Evolutionary conservation across 1,140 invertebrate genomes (phyloP).

Genomic region (Micrasema minimum): DNA sequence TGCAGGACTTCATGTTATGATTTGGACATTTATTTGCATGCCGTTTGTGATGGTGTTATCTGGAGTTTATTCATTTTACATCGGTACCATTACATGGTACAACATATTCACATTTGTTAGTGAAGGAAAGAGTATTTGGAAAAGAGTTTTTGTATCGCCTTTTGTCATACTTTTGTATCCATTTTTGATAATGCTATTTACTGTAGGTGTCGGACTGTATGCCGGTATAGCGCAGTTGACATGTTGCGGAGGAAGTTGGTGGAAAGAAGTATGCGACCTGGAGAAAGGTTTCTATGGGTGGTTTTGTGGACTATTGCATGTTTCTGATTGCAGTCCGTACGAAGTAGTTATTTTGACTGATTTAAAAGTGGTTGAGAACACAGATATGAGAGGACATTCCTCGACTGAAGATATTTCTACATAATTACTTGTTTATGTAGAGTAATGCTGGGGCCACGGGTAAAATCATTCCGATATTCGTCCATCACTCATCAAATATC

Average conservation of each 20-base stretch:
- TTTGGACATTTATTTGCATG: slow-evolving; percentile 74
- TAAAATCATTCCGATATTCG: slow-evolving; percentile 18
- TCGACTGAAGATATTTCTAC: slow-evolving; percentile 53
- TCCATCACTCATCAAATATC: slow-evolving; percentile 14
- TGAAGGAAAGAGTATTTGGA: slow-evolving; percentile 73
- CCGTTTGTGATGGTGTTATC: slow-evolving; percentile 75
- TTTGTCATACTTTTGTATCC: slow-evolving; percentile 78
- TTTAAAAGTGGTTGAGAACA: slow-evolving; percentile 52
- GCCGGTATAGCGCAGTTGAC: slow-evolving; percentile 76
- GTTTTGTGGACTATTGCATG: slow-evolving; percentile 74
- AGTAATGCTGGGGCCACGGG: slow-evolving; percentile 23
- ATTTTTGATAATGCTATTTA: slow-evolving; percentile 74
- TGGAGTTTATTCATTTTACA: slow-evolving; percentile 76
- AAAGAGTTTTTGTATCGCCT: slow-evolving; percentile 72
- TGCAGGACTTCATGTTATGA: slow-evolving; percentile 74
- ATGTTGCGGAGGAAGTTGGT: slow-evolving; percentile 75
- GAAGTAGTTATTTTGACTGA: slow-evolving; percentile 68
- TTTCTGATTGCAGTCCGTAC: slow-evolving; percentile 80
- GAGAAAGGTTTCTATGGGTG: slow-evolving; percentile 85
- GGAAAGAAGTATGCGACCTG: slow-evolving; percentile 76
- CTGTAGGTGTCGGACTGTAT: slow-evolving; percentile 74
- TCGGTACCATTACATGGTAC: slow-evolving; percentile 82
- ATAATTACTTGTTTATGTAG: slow-evolving; percentile 31
- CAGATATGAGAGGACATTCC: slow-evolving; percentile 52
- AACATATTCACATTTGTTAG: slow-evolving; percentile 78